Conservation (phyloP, 1,140 invertebrate species). For the Drosophila saltans region DNA sequence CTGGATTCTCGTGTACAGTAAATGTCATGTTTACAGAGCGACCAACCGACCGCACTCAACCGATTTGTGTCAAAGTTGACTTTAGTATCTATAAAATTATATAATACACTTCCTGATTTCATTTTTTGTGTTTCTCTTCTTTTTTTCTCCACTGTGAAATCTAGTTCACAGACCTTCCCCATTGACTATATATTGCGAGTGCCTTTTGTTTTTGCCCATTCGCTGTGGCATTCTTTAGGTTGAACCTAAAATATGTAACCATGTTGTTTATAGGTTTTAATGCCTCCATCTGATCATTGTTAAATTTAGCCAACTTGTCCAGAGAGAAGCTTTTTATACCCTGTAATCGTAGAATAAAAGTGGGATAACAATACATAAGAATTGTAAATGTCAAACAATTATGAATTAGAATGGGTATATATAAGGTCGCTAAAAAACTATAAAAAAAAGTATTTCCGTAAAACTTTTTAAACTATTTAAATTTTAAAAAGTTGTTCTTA, state of each 20-base stretch:
- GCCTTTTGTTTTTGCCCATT: conserved; percentile 56
- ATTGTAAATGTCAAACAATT: no score
- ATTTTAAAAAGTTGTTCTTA: no score
- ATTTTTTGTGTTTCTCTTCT: conserved; percentile 21
- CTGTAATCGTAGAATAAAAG: no score
- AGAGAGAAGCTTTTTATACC: background rate
- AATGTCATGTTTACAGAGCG: conserved; percentile 76
- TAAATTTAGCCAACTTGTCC: conserved; percentile 37
- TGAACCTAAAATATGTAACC: conserved; percentile 41
- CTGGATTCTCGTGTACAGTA: conserved; percentile 72
- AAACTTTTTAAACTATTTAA: no score
- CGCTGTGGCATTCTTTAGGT: conserved; percentile 60
- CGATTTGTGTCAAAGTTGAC: conserved; percentile 81
- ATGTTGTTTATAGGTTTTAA: conserved; percentile 13
- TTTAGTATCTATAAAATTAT: conserved; percentile 81
- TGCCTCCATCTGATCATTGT: conserved; percentile 50
- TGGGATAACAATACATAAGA: no score
- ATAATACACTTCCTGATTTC: conserved; percentile 81
- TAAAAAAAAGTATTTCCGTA: no score
- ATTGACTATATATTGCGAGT: background rate
- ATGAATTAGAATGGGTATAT: no score
- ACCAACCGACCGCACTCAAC: conserved; percentile 64
- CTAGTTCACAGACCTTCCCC: conserved; percentile 62
- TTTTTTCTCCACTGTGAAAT: conserved; percentile 39
- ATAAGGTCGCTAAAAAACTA: no score